phyloP scores from a whole-genome alignment of 2,797 vertebrate genomes.

The Lithobates pipiens region DNA sequence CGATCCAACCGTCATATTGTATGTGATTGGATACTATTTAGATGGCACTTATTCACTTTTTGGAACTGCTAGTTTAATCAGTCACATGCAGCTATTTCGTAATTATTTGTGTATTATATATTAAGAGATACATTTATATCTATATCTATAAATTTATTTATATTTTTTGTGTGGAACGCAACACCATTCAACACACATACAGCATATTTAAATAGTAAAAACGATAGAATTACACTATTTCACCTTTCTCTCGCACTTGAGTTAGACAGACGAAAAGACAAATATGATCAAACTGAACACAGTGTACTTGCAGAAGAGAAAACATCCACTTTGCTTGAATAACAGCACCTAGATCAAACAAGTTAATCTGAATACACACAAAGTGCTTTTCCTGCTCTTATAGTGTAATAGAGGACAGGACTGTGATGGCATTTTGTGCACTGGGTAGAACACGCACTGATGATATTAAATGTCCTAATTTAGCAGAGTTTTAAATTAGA shows the following conservation, averaged over 20 bases:
- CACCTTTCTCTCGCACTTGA: too few species aligned
- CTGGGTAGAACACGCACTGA: background rate
- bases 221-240: background rate
- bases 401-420: background rate
- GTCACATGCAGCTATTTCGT: too few species aligned
- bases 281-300: background rate
- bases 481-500: conserved; percentile 5
- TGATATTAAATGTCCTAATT: background rate
- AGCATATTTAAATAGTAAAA: background rate
- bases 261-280: background rate
- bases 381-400: background rate
- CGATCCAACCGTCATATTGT: too few species aligned
- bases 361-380: background rate
- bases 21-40: too few species aligned
- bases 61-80: too few species aligned
- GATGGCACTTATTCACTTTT: too few species aligned
- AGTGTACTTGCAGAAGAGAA: background rate
- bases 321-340: background rate
- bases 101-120: too few species aligned
- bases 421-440: background rate
- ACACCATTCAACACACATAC: too few species aligned
- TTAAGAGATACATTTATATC: too few species aligned
- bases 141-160: too few species aligned
- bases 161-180: too few species aligned
- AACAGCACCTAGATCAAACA: background rate